Evolutionary conservation across 1,140 invertebrate species (phyloP), one percentile per base, ranked within the genome.

Genomic region (Caerostris darwini): DNA sequence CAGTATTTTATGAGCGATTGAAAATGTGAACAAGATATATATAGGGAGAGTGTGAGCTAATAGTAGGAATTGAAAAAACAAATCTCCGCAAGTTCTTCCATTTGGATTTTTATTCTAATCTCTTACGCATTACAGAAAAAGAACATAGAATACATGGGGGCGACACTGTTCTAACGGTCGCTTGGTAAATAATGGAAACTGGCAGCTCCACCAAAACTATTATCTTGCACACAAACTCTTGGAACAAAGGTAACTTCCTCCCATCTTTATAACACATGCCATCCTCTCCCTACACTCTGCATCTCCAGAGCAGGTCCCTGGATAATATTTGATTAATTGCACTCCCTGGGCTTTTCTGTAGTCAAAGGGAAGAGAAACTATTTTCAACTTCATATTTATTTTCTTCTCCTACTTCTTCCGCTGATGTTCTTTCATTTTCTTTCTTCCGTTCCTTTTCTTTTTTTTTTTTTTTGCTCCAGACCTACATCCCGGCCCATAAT

Each of bases 261-360:
- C 69, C 34, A 77, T 50, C 50, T 12, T 57, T 17, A 57, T 83
- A 83, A 57, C 57, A 58, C 82, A 57, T n/a, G 34, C 5, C 54
- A 17, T 58, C 57, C 61, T 57, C 58, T 58, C 50, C 58, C 19
- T 57, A 61, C 34, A 34, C 10, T 87, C 58, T 61, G 19, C 58
- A 87, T 87, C 58, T 87, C 6, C 56, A 58, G 7, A 83, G 5
- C 54, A 56, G 81, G 53, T 86, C 57, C 58, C 10, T 57, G 59
- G 59, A 90, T 90, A 90, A 58, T 81, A 81, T 81, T 59, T 90
- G 69, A 90, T 90, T 90, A 90, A 90, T 90, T 81, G 69, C 71
- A 7, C 69, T 81, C 89, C 57, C 54, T 71, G 57, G 50, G 50
- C 56, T 61, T n/a, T 17, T 89, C 87, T 89, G 64, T n/a, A 69